Conservation (phyloP, 2,113 vertebrate genomes). For the Toxotes jaculatrix region DNA sequence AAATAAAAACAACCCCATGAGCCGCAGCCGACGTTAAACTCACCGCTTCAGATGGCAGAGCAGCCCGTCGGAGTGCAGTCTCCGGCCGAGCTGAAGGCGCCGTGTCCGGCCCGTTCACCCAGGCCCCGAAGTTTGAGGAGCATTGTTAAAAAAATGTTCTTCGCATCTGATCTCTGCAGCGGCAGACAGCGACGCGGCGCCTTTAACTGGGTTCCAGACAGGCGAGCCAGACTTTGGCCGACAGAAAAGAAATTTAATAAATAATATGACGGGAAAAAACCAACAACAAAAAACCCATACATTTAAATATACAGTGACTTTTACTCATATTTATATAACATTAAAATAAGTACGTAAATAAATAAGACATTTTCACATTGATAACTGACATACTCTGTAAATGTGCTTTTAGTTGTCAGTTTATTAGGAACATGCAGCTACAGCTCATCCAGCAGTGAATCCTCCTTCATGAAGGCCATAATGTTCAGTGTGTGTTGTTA, state of each 20-base stretch:
- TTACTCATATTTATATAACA: too few relatives aligned
- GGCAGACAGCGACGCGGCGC: constrained; percentile 70
- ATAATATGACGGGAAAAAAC: too few relatives aligned
- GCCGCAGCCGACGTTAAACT: constrained; percentile 31
- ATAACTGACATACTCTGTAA: too few relatives aligned
- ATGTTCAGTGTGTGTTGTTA: too few relatives aligned
- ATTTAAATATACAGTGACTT: not conserved
- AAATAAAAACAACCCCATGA: too few relatives aligned
- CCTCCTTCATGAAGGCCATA: too few relatives aligned
- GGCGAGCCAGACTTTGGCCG: constrained; percentile 76
- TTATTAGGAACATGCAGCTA: too few relatives aligned
- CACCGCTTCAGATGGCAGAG: constrained; percentile 56
- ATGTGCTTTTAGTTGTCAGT: too few relatives aligned
- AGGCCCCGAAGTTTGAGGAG: constrained; percentile 32
- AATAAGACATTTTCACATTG: too few relatives aligned
- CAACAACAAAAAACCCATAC: accelerated
- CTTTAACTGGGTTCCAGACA: constrained; percentile 82
- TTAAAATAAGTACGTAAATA: too few relatives aligned
- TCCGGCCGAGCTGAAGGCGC: constrained; percentile 34
- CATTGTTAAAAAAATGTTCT: constrained; percentile 47
- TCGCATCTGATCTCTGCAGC: constrained; percentile 46
- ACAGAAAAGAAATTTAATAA: constrained; percentile 56
- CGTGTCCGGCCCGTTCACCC: constrained; percentile 29
- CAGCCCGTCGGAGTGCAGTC: constrained; percentile 15
- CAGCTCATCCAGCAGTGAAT: too few relatives aligned